Percentiles rank a stretch among this genome's conserved stretches.
Evolutionary conservation across 2,888 invertebrate species (phyloP).

Genomic region (Kryphioiulus occultus): DNA sequence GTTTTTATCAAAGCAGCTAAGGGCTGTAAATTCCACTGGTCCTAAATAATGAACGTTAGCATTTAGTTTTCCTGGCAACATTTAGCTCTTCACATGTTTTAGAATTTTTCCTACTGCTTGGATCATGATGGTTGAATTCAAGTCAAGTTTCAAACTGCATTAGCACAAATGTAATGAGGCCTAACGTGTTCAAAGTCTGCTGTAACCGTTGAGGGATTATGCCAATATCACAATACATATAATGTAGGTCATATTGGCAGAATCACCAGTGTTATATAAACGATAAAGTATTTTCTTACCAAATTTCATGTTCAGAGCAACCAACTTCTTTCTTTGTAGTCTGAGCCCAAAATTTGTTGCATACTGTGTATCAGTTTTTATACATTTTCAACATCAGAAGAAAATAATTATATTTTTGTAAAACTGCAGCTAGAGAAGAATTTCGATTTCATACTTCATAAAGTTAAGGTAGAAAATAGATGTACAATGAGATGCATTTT

Average conservation of each 20-base stretch:
- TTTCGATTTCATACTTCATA: too few relatives aligned
- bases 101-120: neutral
- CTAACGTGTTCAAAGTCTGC: too few relatives aligned
- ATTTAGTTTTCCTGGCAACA: neutral
- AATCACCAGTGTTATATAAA: neutral
- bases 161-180: too few relatives aligned
- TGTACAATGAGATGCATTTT: too few relatives aligned
- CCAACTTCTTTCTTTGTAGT: neutral
- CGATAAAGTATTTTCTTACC: neutral
- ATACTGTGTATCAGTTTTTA: neutral
- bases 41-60: neutral
- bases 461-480: too few relatives aligned
- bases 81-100: neutral
- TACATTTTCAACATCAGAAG: neutral
- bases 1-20: conserved; percentile 41
- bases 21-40: neutral
- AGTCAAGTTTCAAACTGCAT: too few relatives aligned
- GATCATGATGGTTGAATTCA: too few relatives aligned
- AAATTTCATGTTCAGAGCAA: neutral
- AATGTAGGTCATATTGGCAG: neutral
- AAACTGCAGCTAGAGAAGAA: neutral
- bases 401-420: neutral
- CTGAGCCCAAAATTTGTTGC: neutral
- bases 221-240: neutral
- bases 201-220: neutral